A percentile compares a stretch with the other conserved stretches of the same genome.
Evolutionary conservation across 2,113 vertebrate species (phyloP).

Genomic region (Callochromis pleurospilus): DNA sequence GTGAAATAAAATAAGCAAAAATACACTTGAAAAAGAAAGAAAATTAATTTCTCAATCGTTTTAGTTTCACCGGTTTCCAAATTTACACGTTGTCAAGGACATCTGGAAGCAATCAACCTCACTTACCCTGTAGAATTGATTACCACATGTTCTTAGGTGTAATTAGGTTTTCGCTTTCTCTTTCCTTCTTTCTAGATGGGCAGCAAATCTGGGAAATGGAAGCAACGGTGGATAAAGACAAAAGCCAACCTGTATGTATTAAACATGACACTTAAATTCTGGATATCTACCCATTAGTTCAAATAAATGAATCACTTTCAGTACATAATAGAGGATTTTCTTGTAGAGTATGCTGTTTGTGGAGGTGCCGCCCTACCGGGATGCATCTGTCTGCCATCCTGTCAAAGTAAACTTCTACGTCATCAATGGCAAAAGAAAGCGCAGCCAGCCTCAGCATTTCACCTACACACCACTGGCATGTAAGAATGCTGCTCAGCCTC

Average conservation of each 20-base stretch:
- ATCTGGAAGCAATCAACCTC: background rate
- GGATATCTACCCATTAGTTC: background rate
- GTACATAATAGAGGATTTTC: background rate
- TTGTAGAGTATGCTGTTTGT: conserved; percentile 93
- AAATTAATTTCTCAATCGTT: background rate
- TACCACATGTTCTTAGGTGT: background rate
- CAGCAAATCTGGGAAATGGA: conserved; percentile 98
- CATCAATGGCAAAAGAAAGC: conserved; percentile 95
- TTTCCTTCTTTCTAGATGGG: conserved; percentile 77
- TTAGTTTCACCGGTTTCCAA: background rate
- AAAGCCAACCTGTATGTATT: conserved; percentile 91
- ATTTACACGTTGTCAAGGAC: background rate
- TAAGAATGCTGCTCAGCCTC: conserved; percentile 45
- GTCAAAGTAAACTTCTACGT: conserved; percentile 96
- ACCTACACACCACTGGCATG: conserved; percentile 84
- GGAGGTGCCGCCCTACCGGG: conserved; percentile 88
- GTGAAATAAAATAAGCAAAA: background rate
- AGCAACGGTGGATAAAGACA: conserved; percentile 96
- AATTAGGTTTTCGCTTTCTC: background rate
- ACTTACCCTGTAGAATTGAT: background rate
- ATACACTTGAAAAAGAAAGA: background rate
- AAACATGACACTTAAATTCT: background rate
- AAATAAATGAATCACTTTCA: rapidly evolving
- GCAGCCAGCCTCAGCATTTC: conserved; percentile 94
- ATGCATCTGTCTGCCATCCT: conserved; percentile 77